Evolutionary conservation across 2,888 invertebrate species (phyloP), one percentile per base, ranked within the genome.

Genomic region (Drosophila mulleri): DNA sequence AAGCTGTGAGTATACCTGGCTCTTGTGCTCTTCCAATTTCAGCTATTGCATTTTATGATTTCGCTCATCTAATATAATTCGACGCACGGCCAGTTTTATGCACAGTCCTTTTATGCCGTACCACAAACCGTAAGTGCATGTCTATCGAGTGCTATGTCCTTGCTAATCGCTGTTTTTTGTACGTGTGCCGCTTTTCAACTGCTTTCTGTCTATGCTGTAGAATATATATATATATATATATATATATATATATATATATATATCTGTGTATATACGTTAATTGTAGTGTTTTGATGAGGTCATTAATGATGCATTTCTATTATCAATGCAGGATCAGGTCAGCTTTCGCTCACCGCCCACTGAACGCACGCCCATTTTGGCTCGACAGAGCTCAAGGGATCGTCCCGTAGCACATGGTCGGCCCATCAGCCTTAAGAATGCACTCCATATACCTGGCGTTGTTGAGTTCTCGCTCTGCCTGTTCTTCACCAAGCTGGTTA

Each of bases 401-500:
- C 67, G 50, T 0, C 23, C 52, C 2, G 14, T 14, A 2, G 5
- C 23, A 1, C 59, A 59, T 11, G 81, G 82, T 37, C 88, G 82
- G 2, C 91, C 93, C 44, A 92, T 93, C 23, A 84, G 91, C 59
- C 68, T 93, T 3, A 68, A 82, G 0, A 86, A 90, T 67, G 98
- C 98, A 37, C 93, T 98, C 1, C 93, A 94, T 83, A 98, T 98
- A 90, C 98, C 98, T 0, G 98, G 98, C 37, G 99, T 99, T 2
- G 81, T 98, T 4, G 98, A 98, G 93, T 99, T 97, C 93, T 97
- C 98, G 0, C 92, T 98, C 48, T 97, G 97, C 48, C 94, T 99
- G 45, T 99, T 99, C 93, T 99, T 99, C 93, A 97, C 98, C 16
- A 99, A 99, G 93, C 94, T 99, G 44, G 98, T 99, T 89, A 98